These are phyloP conservation scores for Ethmia dodecea DNA, from an alignment of 2,888 invertebrate genomes.

Conservation along the genomic window DNA sequence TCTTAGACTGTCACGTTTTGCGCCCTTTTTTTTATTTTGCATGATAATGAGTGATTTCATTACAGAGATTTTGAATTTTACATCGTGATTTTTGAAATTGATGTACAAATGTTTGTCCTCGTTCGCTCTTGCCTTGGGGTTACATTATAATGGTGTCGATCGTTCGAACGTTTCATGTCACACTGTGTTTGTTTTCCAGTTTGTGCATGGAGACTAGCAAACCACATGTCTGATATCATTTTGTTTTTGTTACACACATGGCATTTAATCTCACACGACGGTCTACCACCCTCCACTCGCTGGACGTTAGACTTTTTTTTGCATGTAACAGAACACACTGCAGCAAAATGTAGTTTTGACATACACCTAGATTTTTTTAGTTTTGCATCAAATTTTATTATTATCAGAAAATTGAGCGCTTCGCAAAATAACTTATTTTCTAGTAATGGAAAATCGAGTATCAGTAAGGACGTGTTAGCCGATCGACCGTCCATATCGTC, in stretches of 20 bases:
- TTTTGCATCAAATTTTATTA: too few species aligned
- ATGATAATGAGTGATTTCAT: slow-evolving; percentile 41
- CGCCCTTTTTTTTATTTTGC: slow-evolving; percentile 37
- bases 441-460: too few species aligned
- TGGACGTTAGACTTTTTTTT: slow-evolving; percentile 21
- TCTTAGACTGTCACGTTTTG: slow-evolving; percentile 34
- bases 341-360: background rate
- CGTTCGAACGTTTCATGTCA: slow-evolving; percentile 36
- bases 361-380: too few species aligned
- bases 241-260: slow-evolving; percentile 6
- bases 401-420: too few species aligned
- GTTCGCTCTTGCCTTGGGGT: slow-evolving; percentile 43
- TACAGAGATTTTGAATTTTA: slow-evolving; percentile 15
- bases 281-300: slow-evolving; percentile 14
- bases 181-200: slow-evolving; percentile 37
- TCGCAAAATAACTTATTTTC: too few species aligned
- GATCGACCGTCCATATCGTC: too few species aligned
- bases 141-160: slow-evolving; percentile 30
- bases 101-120: slow-evolving; percentile 31
- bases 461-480: too few species aligned
- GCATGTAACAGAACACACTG: slow-evolving; percentile 34
- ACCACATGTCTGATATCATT: slow-evolving; percentile 2
- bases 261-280: slow-evolving; percentile 11
- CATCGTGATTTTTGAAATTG: slow-evolving; percentile 20
- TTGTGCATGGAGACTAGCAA: slow-evolving; percentile 39